These are phyloP conservation scores for Anguilla marmorata DNA, from an alignment of 2,797 vertebrate genomes.

Conservation along the genomic window DNA sequence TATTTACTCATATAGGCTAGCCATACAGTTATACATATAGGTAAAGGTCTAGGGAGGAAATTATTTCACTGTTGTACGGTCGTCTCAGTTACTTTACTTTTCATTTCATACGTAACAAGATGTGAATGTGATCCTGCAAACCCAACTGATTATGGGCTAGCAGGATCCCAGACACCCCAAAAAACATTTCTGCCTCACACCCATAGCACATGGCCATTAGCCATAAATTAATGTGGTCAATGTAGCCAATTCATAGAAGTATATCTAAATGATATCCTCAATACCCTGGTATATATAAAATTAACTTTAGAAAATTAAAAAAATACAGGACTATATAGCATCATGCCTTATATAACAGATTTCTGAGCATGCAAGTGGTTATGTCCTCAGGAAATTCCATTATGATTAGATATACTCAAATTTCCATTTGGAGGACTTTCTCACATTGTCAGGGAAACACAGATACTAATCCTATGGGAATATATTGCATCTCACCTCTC, in stretches of 20 bases:
- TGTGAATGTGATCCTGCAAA: neutral
- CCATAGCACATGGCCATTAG: neutral
- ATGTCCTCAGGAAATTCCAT: constrained; percentile 2
- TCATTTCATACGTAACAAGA: neutral
- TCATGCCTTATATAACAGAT: neutral
- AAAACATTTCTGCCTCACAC: neutral
- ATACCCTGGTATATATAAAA: neutral
- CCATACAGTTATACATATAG: neutral
- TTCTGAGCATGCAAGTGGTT: neutral
- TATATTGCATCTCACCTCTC: constrained; percentile 31
- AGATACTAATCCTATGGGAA: constrained; percentile 29
- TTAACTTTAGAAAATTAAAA: neutral
- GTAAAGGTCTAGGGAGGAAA: too few species aligned
- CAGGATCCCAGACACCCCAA: constrained; percentile 15
- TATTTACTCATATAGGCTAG: neutral
- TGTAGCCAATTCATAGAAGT: neutral
- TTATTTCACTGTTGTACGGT: too few species aligned
- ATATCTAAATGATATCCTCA: neutral
- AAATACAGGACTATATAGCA: neutral
- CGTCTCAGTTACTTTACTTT: too few species aligned
- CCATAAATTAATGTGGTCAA: neutral
- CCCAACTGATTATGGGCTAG: neutral
- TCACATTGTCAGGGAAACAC: constrained; percentile 30
- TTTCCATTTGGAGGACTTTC: neutral
- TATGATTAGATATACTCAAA: constrained; percentile 1